Percentiles rank a stretch among this genome's conserved stretches.
These are phyloP conservation scores for Dendrolimus kikuchii DNA, from an alignment of 1,140 invertebrate species.

Conservation along the genomic window DNA sequence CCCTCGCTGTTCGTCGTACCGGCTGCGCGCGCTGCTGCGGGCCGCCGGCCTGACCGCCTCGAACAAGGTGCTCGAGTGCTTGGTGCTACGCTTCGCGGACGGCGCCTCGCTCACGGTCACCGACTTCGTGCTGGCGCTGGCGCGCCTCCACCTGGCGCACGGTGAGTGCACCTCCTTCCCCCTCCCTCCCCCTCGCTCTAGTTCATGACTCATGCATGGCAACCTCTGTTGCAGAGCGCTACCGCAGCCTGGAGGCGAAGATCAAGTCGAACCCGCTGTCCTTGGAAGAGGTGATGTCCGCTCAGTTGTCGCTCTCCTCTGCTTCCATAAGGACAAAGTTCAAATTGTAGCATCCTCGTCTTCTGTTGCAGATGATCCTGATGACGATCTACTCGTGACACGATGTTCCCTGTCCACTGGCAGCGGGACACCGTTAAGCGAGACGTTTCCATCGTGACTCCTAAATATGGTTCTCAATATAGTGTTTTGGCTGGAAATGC, in stretches of 20 bases:
- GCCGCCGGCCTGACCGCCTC: constrained; percentile 80
- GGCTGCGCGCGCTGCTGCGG: constrained; percentile 77
- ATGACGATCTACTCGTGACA: constrained; percentile 81
- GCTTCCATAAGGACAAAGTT: background rate
- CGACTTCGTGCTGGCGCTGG: constrained; percentile 79
- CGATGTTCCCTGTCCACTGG: background rate
- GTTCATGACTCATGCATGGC: background rate
- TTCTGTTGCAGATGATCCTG: constrained; percentile 75
- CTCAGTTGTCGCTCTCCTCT: background rate
- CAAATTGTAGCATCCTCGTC: background rate
- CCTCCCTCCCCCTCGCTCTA: background rate
- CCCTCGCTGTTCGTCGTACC: constrained; percentile 74
- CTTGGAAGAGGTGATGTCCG: constrained; percentile 77
- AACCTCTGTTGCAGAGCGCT: constrained; percentile 74
- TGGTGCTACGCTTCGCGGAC: constrained; percentile 79
- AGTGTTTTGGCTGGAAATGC: too few species aligned
- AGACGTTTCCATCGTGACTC: constrained; percentile 5
- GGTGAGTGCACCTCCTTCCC: constrained; percentile 69
- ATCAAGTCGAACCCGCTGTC: constrained; percentile 82
- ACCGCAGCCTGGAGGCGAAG: constrained; percentile 81
- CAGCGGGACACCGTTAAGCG: background rate
- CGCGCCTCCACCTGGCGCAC: constrained; percentile 81
- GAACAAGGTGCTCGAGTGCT: constrained; percentile 84
- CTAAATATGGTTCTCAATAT: background rate
- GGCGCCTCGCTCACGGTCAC: constrained; percentile 75